A percentile compares a stretch with the other conserved stretches of the same genome.
Evolutionary conservation across 2,888 invertebrate genomes (phyloP).

Genomic region (Nudaria mundana): DNA sequence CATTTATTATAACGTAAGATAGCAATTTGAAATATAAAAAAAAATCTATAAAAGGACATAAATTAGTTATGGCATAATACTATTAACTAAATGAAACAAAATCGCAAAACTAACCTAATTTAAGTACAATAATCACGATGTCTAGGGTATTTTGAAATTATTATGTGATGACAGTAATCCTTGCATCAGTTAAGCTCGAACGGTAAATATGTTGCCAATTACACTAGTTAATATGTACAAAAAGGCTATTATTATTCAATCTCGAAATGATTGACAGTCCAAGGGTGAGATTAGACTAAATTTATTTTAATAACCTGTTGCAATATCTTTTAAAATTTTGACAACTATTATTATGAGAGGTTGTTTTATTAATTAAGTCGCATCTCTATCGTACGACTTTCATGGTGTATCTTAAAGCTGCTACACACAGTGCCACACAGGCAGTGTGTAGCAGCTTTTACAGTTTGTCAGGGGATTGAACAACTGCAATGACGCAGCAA

Average conservation of each 20-base stretch:
- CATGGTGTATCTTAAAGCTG: no score
- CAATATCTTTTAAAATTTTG: no score
- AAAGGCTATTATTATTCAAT: not conserved
- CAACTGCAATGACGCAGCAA: no score
- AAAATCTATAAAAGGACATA: conserved; percentile 66
- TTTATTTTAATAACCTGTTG: no score
- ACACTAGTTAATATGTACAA: conserved; percentile 15
- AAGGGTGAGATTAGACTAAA: no score
- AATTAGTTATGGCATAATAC: conserved; percentile 79
- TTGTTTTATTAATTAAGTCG: no score
- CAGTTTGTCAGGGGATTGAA: no score
- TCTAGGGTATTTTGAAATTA: conserved; percentile 27
- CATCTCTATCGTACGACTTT: no score
- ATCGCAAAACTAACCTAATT: conserved; percentile 65
- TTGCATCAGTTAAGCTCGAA: conserved; percentile 41
- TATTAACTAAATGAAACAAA: conserved; percentile 60
- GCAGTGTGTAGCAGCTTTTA: no score
- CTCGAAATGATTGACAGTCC: no score
- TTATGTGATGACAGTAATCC: conserved; percentile 50
- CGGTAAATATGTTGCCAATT: conserved; percentile 16
- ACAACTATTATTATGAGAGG: no score
- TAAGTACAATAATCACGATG: conserved; percentile 69
- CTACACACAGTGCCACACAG: no score
- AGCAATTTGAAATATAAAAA: conserved; percentile 41
- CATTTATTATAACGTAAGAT: conserved; percentile 49